These are phyloP conservation scores for Lobophora halterata DNA, from an alignment of 2,888 invertebrate species.

Conservation along the genomic window DNA sequence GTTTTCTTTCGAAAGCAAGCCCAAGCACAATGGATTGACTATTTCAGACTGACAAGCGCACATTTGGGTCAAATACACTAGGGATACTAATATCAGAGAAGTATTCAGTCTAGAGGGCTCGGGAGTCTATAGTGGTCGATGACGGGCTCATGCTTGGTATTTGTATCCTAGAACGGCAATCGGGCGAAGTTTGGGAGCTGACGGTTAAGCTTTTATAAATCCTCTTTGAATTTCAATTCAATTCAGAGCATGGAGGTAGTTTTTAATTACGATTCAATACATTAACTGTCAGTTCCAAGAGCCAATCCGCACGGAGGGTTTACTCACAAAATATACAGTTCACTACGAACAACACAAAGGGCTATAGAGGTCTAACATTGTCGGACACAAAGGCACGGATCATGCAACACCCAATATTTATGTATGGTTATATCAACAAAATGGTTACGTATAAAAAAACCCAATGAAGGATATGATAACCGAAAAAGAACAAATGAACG, in stretches of 20 bases:
- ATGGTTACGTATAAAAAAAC: conserved; percentile 47
- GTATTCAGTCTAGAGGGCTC: conserved; percentile 59
- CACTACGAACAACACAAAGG: conserved; percentile 78
- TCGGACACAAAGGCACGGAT: conserved; percentile 78
- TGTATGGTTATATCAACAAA: conserved; percentile 63
- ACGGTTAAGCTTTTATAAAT: conserved; percentile 58
- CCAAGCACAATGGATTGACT: conserved; percentile 72
- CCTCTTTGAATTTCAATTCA: conserved; percentile 25
- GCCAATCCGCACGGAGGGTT: conserved; percentile 47
- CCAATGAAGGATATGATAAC: conserved; percentile 49
- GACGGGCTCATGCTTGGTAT: conserved; percentile 73
- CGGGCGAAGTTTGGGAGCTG: conserved; percentile 59
- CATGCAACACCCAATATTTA: conserved; percentile 76
- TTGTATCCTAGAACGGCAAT: conserved; percentile 62
- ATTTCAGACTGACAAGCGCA: conserved; percentile 63
- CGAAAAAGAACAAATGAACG: conserved; percentile 51
- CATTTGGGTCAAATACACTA: conserved; percentile 61
- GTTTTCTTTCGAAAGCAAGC: conserved; percentile 71
- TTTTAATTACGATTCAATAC: conserved; percentile 29
- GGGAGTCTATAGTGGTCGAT: conserved; percentile 54
- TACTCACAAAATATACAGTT: conserved; percentile 65
- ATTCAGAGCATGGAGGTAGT: conserved; percentile 22
- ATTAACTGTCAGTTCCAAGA: conserved; percentile 74
- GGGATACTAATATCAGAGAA: conserved; percentile 57
- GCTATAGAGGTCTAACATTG: conserved; percentile 74